phyloP scores from a whole-genome alignment of 2,113 vertebrate genomes.

The Prionailurus viverrinus region DNA sequence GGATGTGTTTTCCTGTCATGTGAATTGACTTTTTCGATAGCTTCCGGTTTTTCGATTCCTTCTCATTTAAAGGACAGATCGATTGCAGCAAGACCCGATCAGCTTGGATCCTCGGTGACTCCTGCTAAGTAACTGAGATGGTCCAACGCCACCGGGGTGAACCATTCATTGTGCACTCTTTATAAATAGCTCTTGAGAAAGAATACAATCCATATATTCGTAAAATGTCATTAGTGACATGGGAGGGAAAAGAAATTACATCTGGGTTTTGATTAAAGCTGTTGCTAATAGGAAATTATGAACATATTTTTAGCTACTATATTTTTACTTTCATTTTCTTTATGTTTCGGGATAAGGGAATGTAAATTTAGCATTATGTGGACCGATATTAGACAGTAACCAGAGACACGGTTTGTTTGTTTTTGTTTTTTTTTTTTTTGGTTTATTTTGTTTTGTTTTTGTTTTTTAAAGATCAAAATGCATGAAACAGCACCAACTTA shows the following conservation, averaged over 20 bases:
- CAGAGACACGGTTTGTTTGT: neutral
- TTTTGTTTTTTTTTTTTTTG: neutral
- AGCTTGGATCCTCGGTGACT: neutral
- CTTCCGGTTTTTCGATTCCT: neutral
- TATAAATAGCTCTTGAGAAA: slow-evolving; percentile 39
- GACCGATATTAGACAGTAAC: neutral
- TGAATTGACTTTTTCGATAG: neutral
- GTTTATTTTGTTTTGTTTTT: neutral
- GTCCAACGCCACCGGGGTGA: neutral
- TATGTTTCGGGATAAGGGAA: neutral
- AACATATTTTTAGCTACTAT: neutral
- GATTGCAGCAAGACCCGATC: neutral
- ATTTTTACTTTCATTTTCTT: neutral
- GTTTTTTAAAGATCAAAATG: neutral
- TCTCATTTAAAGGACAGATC: neutral
- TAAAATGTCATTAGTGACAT: slow-evolving; percentile 57
- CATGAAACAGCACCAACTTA: neutral
- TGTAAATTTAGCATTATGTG: neutral
- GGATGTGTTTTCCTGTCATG: neutral
- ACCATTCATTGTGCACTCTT: neutral
- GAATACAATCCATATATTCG: neutral
- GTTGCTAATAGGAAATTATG: neutral
- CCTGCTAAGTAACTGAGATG: slow-evolving; percentile 10
- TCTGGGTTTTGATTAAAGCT: slow-evolving; percentile 11
- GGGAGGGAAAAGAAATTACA: slow-evolving; percentile 7